phyloP scores from a whole-genome alignment of 2,797 vertebrate species.

The Petrocephalus schoutedeni region DNA sequence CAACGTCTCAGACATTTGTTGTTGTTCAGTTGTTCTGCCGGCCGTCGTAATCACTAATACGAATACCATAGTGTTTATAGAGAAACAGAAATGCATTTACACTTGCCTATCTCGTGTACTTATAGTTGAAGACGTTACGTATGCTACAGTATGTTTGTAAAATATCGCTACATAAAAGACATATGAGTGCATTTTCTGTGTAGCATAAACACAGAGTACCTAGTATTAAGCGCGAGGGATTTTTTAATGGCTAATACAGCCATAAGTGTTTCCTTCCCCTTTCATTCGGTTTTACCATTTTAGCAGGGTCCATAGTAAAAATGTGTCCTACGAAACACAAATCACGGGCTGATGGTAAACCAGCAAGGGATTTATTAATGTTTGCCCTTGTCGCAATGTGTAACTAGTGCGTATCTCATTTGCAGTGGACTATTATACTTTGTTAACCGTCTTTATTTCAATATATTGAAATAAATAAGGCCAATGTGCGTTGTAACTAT shows the following conservation, averaged over 20 bases:
- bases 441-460: background rate
- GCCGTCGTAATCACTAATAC: background rate
- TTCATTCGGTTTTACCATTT: background rate
- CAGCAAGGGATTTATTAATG: constrained; percentile 10
- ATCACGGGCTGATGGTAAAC: background rate
- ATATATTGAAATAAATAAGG: background rate
- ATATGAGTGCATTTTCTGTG: background rate
- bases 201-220: background rate
- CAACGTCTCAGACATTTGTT: background rate
- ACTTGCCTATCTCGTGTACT: background rate
- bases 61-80: background rate
- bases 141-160: background rate
- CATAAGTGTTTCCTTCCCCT: background rate
- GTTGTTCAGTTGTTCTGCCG: background rate
- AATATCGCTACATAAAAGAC: background rate
- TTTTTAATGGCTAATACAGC: background rate
- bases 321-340: constrained; percentile 7
- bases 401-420: background rate
- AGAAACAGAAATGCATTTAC: background rate
- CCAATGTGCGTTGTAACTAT: background rate
- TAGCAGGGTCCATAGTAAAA: background rate
- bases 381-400: constrained; percentile 9
- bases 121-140: background rate
- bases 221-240: background rate
- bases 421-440: background rate